phyloP scores from a whole-genome alignment of 2,888 invertebrate species.

The Stratiomys singularior region DNA sequence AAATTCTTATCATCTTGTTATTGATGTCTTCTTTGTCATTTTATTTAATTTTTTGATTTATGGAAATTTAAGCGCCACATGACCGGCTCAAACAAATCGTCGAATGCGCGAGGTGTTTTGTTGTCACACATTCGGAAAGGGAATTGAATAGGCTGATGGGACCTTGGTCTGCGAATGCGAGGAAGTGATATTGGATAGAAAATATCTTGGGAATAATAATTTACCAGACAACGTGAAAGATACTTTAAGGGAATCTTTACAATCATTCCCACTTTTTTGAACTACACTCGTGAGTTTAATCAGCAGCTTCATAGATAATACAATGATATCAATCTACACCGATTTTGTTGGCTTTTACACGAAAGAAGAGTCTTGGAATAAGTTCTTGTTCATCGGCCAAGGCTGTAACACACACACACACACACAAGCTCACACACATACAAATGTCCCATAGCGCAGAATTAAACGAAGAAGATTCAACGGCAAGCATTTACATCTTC shows the following conservation, averaged over 20 bases:
- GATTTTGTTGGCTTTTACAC: no score
- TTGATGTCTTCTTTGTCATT: slow-evolving; percentile 35
- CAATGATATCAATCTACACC: no score
- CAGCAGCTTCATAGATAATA: no score
- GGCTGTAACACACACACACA: not conserved
- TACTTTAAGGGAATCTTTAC: no score
- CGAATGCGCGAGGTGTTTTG: not conserved
- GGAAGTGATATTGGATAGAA: no score
- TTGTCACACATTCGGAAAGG: not conserved
- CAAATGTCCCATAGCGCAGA: not conserved
- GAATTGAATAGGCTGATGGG: not conserved
- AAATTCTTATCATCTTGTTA: slow-evolving; percentile 38
- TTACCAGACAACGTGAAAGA: no score
- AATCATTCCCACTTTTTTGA: no score
- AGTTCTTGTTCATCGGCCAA: not conserved
- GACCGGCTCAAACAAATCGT: slow-evolving; percentile 19
- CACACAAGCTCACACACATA: not conserved
- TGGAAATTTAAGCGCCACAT: slow-evolving; percentile 47
- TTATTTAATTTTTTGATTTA: slow-evolving; percentile 43
- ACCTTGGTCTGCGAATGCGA: no score
- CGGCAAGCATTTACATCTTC: slow-evolving; percentile 39
- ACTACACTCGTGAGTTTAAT: no score
- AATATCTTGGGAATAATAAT: no score
- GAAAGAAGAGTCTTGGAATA: no score
- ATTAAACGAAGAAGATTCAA: slow-evolving; percentile 24